Evolutionary conservation across 2,888 invertebrate genomes (phyloP), one percentile per base, ranked within the genome.

Genomic region (Athalia cordata): DNA sequence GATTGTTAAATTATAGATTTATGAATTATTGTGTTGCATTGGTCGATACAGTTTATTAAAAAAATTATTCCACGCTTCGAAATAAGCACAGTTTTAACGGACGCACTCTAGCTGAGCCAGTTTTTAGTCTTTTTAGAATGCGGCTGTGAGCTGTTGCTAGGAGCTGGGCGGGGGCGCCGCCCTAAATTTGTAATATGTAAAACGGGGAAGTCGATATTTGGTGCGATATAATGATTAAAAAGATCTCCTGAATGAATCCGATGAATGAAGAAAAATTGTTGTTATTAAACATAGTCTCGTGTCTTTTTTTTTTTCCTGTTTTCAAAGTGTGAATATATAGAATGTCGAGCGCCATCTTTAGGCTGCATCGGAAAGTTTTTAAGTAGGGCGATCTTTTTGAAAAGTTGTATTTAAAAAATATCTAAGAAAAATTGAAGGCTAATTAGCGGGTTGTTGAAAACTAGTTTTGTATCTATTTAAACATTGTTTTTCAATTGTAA

Each of bases 261-360:
- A 11, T 11, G n/a, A 55, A 11, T 55, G 55, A 55, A 55, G 29
- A 29, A 29, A 29, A 29, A 29, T 29, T 29, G 29, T 29, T 29
- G 29, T 29, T 29, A 29, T 29, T 29, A 29, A 29, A 29, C 29
- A 29, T 29, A 29, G 29, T 29, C 29, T 29, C 29, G 13, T 13
- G n/a, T 45, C 11, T n/a, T 49, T 13, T 49, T 13, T 49, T 55
- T 68, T 67, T 29, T 15, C n/a, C 9, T 55, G 68, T 68, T 68
- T 68, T 11, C 55, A 55, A 29, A 55, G 11, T 8, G 72, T 43
- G 45, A 59, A 72, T 47, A 59, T 59, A 72, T 72, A 72, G 72
- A 72, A 72, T 59, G 59, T 59, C 75, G 79, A 79, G 83, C 85
- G 86, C 85, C 86, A 86, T 85, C 86, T 86, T 84, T 79, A 79